phyloP scores from a whole-genome alignment of 2,888 invertebrate genomes.

The Archips crataeganus region DNA sequence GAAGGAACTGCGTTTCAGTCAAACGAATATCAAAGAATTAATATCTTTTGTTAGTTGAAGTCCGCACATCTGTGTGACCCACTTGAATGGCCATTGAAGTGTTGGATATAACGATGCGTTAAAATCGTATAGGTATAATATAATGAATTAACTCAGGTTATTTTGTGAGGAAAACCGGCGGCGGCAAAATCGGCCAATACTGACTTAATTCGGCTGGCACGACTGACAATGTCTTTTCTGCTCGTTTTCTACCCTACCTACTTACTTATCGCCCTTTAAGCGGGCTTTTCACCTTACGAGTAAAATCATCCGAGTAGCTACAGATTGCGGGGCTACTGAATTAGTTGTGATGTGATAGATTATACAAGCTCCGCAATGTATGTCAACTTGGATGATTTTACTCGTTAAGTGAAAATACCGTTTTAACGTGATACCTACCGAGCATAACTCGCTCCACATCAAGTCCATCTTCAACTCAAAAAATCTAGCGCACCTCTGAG shows the following conservation, averaged over 20 bases:
- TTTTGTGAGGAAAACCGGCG: slow-evolving; percentile 22
- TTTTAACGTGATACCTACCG: too few species aligned
- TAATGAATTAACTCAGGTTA: slow-evolving; percentile 39
- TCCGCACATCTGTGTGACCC: slow-evolving; percentile 70
- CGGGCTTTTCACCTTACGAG: too few species aligned
- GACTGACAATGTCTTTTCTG: neutral
- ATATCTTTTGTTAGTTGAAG: slow-evolving; percentile 67
- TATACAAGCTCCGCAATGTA: too few species aligned
- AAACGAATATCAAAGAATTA: slow-evolving; percentile 63
- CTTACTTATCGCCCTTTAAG: too few species aligned
- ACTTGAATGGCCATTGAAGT: slow-evolving; percentile 68
- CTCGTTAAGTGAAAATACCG: too few species aligned
- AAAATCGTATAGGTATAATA: slow-evolving; percentile 37
- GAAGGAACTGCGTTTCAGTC: slow-evolving; percentile 69
- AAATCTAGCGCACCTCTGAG: neutral
- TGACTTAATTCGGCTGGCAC: slow-evolving; percentile 18
- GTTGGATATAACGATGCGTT: slow-evolving; percentile 47
- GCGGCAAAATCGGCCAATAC: slow-evolving; percentile 15
- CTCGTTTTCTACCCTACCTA: too few species aligned
- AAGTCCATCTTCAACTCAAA: neutral
- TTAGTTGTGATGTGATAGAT: too few species aligned
- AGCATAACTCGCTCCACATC: too few species aligned
- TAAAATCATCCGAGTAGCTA: too few species aligned
- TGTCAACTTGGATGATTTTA: too few species aligned
- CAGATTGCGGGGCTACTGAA: too few species aligned